A percentile compares a stretch with the other conserved stretches of the same genome.
These are phyloP conservation scores for Xestoiulus laeticollis DNA, from an alignment of 2,888 invertebrate genomes.

Conservation along the genomic window DNA sequence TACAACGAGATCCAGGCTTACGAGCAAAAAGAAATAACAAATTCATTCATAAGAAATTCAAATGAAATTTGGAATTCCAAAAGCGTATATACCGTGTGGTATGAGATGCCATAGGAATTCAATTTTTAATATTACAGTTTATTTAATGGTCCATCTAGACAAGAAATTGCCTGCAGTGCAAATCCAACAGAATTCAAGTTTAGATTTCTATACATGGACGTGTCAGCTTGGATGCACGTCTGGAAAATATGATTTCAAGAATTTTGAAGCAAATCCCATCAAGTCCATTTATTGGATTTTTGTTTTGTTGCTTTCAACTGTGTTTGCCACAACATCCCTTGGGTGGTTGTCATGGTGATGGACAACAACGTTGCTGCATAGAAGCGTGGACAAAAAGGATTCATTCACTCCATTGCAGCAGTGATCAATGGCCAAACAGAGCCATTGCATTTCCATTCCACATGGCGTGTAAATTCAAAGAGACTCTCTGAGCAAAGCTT, in stretches of 20 bases:
- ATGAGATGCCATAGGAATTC: background rate
- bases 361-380: conserved; percentile 1
- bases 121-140: conserved; percentile 23
- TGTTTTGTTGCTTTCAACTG: conserved; percentile 34
- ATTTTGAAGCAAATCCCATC: conserved; percentile 8
- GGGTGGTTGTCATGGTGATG: background rate
- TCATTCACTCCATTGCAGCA: conserved; percentile 22
- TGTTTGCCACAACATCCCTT: conserved; percentile 20
- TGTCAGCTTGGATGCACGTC: background rate
- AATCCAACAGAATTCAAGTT: background rate
- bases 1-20: background rate
- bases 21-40: background rate
- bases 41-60: background rate
- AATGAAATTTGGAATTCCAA: background rate
- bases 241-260: conserved; percentile 5
- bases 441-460: background rate
- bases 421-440: background rate
- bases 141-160: background rate
- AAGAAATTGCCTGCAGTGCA: background rate
- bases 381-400: background rate
- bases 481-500: background rate
- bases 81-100: background rate
- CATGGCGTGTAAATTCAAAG: background rate
- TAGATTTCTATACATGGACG: background rate
- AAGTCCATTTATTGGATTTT: conserved; percentile 30